Conservation (phyloP, 2,888 invertebrate species). For the Strigamia crassipes region DNA sequence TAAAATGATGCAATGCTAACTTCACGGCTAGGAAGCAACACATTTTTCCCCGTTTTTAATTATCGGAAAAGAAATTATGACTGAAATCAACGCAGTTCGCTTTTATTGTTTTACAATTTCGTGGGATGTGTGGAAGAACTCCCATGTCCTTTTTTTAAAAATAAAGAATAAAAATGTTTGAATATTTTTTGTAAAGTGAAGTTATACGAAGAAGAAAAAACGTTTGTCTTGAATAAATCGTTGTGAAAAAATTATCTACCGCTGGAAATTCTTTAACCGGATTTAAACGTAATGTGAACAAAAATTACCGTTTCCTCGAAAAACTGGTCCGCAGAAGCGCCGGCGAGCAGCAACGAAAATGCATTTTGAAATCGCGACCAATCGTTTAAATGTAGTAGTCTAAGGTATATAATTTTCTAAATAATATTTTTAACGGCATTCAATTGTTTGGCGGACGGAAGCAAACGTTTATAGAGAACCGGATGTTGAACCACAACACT, state of each 20-base stretch:
- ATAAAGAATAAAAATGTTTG: background rate
- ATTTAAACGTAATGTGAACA: background rate
- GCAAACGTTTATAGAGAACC: background rate
- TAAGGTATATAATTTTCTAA: background rate
- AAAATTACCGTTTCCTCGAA: background rate
- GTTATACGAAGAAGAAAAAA: background rate
- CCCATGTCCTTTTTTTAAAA: background rate
- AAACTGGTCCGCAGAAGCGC: background rate
- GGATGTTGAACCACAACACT: slow-evolving; percentile 21
- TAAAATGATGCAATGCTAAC: background rate
- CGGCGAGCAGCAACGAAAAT: background rate
- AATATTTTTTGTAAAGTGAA: background rate
- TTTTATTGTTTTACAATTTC: background rate
- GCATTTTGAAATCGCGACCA: background rate
- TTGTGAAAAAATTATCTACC: background rate
- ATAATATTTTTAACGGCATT: background rate
- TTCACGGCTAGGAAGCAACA: background rate
- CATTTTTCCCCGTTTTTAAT: background rate
- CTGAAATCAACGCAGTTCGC: background rate
- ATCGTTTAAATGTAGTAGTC: background rate
- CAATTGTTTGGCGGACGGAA: background rate
- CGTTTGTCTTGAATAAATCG: background rate
- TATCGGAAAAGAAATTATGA: background rate
- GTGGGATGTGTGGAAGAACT: background rate
- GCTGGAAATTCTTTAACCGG: background rate